Conservation (phyloP, 2,888 invertebrate genomes). For the Drosophila nr. medialis region DNA sequence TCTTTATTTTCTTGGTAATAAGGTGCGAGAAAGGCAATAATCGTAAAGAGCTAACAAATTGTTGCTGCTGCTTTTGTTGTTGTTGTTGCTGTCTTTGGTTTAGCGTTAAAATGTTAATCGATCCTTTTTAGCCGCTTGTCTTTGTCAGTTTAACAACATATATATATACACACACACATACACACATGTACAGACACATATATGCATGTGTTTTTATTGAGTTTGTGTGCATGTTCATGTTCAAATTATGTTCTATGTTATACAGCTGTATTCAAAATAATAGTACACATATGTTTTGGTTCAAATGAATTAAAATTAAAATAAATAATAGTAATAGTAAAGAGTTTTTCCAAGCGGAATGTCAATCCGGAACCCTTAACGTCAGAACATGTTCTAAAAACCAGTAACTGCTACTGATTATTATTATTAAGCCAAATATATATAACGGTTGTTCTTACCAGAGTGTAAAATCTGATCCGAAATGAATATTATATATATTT, state of each 20-base stretch:
- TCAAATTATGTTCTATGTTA: neutral
- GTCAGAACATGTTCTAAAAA: neutral
- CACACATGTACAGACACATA: neutral
- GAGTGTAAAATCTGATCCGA: neutral
- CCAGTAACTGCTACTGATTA: neutral
- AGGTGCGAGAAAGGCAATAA: constrained; percentile 83
- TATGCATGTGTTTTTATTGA: neutral
- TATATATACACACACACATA: constrained; percentile 8
- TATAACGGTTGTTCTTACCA: neutral
- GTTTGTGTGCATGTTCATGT: neutral
- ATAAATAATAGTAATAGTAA: neutral
- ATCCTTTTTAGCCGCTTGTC: constrained; percentile 55
- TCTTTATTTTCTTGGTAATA: constrained; percentile 81
- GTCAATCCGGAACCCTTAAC: neutral
- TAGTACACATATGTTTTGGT: neutral
- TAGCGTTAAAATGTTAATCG: constrained; percentile 78
- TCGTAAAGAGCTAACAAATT: constrained; percentile 82
- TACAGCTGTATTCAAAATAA: neutral
- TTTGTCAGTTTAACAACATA: constrained; percentile 53
- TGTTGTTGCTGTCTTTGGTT: constrained; percentile 51
- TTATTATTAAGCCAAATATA: neutral
- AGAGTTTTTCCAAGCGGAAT: neutral
- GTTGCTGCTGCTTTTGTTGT: constrained; percentile 52
- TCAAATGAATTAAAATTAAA: neutral
- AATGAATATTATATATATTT: neutral